Conservation (phyloP, 2,113 vertebrate genomes). For the Neolamprologus modestus region DNA sequence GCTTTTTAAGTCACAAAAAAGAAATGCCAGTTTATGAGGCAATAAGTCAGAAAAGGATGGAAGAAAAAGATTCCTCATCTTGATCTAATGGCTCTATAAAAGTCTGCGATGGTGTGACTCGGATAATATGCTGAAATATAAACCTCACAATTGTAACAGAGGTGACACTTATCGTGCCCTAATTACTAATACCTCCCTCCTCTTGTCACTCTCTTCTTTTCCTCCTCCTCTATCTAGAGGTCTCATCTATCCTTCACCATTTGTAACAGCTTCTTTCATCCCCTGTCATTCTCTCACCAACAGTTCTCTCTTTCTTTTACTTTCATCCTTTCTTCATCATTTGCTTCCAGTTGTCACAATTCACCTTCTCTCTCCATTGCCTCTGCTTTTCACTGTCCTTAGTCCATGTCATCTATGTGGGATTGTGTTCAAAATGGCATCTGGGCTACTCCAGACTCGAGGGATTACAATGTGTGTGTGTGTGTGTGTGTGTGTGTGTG, state of each 20-base stretch:
- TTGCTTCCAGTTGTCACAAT: not conserved
- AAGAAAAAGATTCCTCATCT: not conserved
- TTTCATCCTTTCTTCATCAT: not conserved
- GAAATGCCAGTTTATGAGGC: not conserved
- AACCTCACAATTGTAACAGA: not conserved
- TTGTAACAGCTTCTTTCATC: not conserved
- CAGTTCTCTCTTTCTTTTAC: not conserved
- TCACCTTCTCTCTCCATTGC: not conserved
- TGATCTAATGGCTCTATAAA: not conserved
- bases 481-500: not conserved
- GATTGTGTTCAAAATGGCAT: slow-evolving; percentile 28
- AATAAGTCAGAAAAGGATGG: not conserved
- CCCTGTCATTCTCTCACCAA: not conserved
- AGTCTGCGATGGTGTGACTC: not conserved
- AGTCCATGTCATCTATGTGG: not conserved
- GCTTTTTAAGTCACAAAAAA: not conserved
- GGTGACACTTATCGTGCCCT: slow-evolving; percentile 10
- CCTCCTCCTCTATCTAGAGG: not conserved
- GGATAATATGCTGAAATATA: not conserved
- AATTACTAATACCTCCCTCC: slow-evolving; percentile 7
- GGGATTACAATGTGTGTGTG: not conserved
- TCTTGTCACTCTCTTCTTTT: not conserved
- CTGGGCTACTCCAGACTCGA: not conserved
- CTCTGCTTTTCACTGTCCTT: not conserved
- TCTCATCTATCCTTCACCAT: not conserved